Percentiles rank a stretch among this genome's conserved stretches.
Conservation (phyloP, 1,140 invertebrate species). For the Drosophila punjabiensis region DNA sequence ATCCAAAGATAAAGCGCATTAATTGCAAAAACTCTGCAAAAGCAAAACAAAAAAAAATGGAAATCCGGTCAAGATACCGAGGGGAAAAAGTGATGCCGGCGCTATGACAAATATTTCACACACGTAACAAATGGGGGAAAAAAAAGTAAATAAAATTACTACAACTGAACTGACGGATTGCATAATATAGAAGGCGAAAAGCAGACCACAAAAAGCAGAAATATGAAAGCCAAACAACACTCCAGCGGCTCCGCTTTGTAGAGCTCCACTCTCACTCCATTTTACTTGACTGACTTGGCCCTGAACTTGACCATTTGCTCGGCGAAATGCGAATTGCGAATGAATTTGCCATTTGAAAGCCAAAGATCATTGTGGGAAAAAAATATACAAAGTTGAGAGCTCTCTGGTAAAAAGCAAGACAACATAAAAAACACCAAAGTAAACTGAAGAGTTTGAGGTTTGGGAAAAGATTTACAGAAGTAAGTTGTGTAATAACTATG, state of each 20-base stretch:
- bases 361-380: slow-evolving; percentile 29
- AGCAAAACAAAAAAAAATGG: slow-evolving; percentile 5
- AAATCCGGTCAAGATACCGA: slow-evolving; percentile 11
- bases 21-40: slow-evolving; percentile 56
- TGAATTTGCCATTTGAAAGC: slow-evolving; percentile 43
- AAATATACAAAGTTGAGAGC: slow-evolving; percentile 22
- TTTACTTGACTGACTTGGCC: slow-evolving; percentile 46
- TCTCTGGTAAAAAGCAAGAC: not conserved
- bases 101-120: slow-evolving; percentile 37
- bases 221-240: slow-evolving; percentile 36
- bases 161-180: slow-evolving; percentile 21
- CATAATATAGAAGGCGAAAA: slow-evolving; percentile 25
- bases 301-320: slow-evolving; percentile 71
- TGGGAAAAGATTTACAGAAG: not conserved
- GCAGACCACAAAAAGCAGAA: slow-evolving; percentile 26
- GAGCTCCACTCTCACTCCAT: slow-evolving; percentile 24
- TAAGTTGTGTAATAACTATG: not conserved
- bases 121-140: slow-evolving; percentile 39
- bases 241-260: slow-evolving; percentile 20
- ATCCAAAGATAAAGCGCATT: slow-evolving; percentile 70
- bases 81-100: slow-evolving; percentile 30
- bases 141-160: slow-evolving; percentile 11
- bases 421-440: slow-evolving; percentile 15
- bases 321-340: slow-evolving; percentile 28
- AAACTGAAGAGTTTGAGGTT: not conserved